Evolutionary conservation across 2,797 vertebrate genomes (phyloP), one percentile per base, ranked within the genome.

Genomic region (Melanogrammus aeglefinus): DNA sequence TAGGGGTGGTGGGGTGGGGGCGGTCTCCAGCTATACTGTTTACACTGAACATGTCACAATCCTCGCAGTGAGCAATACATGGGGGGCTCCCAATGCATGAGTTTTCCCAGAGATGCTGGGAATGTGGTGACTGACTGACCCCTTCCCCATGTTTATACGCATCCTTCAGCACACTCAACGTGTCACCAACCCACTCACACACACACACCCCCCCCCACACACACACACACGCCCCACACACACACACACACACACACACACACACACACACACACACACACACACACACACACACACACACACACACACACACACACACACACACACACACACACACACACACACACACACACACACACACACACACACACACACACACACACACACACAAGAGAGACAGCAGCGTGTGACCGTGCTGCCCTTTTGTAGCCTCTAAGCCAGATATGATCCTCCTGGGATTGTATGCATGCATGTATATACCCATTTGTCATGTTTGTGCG

Each of bases 61-160:
- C 89, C 91, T 91, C 87, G 78, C 80, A 72, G 66, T 66, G 78
- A 80, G 35, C 74, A 80, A 84, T 87, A 82, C 85, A 89, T 78
- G 39, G 10, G 84, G 81, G 81, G 82, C 87, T 82, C 82, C 82
- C 80, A 57, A 71, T 29, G 78, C 70, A 82, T 63, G 80, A 77
- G 79, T 85, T 86, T 93, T 93, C 91, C 90, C 93, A 91, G 86
- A 88, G 88, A 83, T 83, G 88, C 88, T 95, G 94, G 92, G 93
- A 95, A 94, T 86, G n/a, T 80, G 82, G 83, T 87, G 93, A 85
- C 91, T 88, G 85, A 78, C 47, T 93, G 91, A 93, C 93, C 94
- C 87, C 82, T 86, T 75, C 31, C 77, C 75, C 36, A 77, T 84
- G 85, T 89, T 84, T 39, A 74, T 81, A 90, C 92, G 92, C n/a